A percentile compares a stretch with the other conserved stretches of the same genome.
Evolutionary conservation across 2,797 vertebrate genomes (phyloP).

Genomic region (Corythornis leucogaster): DNA sequence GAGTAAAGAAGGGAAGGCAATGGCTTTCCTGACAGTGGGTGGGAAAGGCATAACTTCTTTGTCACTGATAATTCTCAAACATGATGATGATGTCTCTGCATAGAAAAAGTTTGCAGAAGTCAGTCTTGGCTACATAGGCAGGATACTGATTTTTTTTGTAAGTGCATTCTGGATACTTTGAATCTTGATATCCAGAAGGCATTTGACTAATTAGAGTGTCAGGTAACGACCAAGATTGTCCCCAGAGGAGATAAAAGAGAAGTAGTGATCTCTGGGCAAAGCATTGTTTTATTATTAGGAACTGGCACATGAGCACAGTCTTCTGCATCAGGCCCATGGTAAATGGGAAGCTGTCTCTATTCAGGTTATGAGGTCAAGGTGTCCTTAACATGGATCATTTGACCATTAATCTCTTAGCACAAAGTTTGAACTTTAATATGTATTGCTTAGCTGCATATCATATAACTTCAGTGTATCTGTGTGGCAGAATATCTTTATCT

Average conservation of each 20-base stretch:
- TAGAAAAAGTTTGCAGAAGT: not conserved
- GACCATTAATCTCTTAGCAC: constrained; percentile 12
- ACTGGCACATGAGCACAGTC: not conserved
- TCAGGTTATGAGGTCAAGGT: constrained; percentile 1
- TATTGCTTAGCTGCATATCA: constrained; percentile 18
- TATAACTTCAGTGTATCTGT: not conserved
- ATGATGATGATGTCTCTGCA: not conserved
- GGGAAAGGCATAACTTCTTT: not conserved
- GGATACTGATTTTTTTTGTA: not conserved
- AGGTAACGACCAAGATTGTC: not conserved
- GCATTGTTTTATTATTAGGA: not conserved
- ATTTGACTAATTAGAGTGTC: not conserved
- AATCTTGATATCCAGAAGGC: not conserved
- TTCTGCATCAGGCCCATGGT: not conserved
- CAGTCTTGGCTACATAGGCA: not conserved
- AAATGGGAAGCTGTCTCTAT: not conserved
- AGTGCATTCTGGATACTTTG: not conserved
- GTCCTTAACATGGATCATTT: not conserved
- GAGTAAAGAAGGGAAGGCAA: not conserved
- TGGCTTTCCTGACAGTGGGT: not conserved
- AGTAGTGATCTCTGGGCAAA: not conserved
- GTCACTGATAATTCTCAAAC: not conserved
- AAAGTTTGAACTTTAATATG: constrained; percentile 13
- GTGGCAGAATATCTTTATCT: not conserved
- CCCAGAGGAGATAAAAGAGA: not conserved